A percentile compares a stretch with the other conserved stretches of the same genome.
phyloP scores from a whole-genome alignment of 2,113 vertebrate genomes.

The Oreochromis spilurus region DNA sequence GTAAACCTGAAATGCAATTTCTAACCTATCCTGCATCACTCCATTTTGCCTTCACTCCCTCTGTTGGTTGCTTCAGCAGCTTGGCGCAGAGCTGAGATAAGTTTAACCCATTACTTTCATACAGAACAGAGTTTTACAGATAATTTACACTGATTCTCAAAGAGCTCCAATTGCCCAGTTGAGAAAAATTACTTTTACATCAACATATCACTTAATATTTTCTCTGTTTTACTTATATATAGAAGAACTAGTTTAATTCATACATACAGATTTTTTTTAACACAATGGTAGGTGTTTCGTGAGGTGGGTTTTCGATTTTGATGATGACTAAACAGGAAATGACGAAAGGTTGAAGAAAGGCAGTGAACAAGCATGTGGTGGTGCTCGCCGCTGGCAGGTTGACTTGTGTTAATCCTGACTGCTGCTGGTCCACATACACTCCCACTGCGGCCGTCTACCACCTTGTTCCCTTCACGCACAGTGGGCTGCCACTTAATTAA shows the following conservation, averaged over 20 bases:
- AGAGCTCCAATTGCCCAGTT: background rate
- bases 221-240: background rate
- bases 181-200: background rate
- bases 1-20: background rate
- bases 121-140: background rate
- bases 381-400: background rate
- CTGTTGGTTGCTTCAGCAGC: background rate
- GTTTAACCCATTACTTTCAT: background rate
- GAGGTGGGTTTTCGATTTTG: background rate
- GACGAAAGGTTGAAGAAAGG: background rate
- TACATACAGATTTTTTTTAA: background rate
- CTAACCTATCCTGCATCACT: background rate
- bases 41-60: background rate
- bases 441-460: conserved; percentile 34
- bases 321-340: background rate
- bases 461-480: conserved; percentile 43
- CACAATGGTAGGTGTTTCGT: background rate
- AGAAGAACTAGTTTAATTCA: background rate
- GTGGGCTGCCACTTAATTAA: conserved; percentile 54
- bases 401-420: conserved; percentile 38
- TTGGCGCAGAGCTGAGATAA: background rate
- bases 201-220: background rate
- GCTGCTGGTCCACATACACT: conserved; percentile 36
- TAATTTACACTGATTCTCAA: background rate
- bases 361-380: background rate